Evolutionary conservation across 2,888 invertebrate species (phyloP), one percentile per base, ranked within the genome.

Genomic region (Volucella inanis): DNA sequence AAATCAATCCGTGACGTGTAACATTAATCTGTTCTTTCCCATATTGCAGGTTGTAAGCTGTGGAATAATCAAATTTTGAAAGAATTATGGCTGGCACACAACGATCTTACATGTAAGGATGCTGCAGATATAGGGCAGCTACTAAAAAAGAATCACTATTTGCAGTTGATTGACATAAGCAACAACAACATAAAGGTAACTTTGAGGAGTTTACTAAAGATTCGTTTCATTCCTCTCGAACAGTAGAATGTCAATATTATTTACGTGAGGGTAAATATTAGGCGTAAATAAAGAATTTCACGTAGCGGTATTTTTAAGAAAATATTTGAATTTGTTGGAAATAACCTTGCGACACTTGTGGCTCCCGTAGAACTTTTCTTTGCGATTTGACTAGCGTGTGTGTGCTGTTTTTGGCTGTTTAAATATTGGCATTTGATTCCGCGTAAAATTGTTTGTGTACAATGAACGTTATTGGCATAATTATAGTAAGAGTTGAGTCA

Each of bases 31-130:
- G 38, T 15, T 8, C 14, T 54, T 49, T 43, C 38, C 11, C 45
- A 11, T 8, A 10, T 90, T 91, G 8, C 93, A 97, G 97, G 96
- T 89, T 94, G 95, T 89, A 96, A 96, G 6, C 92, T 98, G 41
- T 96, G 96, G 89, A 94, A 95, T 88, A 98, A 98, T 92, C 94
- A 93, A 49, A 94, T 94, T 1, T 92, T 97, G 62, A 94, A 95
- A 80, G 97, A 98, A 92, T 93, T 98, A 64, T 95, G 97, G 89
- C 92, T 98, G 82, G 96, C 96, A 54, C 96, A 97, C 92, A 98
- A 98, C 91, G 93, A 94, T 81, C 93, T 98, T 87, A 94, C 94
- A 65, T 93, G 94, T 38, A 92, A 93, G 39, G 98, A 98, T 92
- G 97, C 97, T 12, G 93, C 94, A 76, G 96, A 97, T 88, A 93